These are phyloP conservation scores for Luscinia luscinia DNA, from an alignment of 2,797 vertebrate genomes.

Conservation along the genomic window DNA sequence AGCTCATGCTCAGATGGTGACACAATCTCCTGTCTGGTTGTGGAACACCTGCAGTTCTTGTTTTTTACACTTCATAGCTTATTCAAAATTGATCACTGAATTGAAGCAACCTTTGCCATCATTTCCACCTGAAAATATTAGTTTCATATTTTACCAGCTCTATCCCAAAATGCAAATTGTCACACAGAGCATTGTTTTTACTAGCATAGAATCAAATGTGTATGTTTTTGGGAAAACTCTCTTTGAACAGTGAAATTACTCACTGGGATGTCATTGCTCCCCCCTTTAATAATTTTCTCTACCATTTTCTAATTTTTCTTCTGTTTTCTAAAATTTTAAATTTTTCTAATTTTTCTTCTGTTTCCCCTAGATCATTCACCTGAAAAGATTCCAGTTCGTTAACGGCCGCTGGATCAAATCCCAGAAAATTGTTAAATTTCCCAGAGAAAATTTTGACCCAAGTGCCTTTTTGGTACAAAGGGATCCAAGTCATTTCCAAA, in stretches of 20 bases:
- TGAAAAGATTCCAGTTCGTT: conserved; percentile 98
- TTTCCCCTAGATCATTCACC: conserved; percentile 90
- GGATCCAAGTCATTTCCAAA: conserved; percentile 83
- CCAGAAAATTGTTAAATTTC: conserved; percentile 99
- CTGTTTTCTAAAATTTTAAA: no score
- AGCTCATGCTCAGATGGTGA: neutral
- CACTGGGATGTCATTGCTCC: neutral
- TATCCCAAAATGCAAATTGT: neutral
- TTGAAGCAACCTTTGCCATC: neutral
- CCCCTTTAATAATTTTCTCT: neutral
- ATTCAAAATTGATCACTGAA: neutral
- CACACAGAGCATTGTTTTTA: neutral
- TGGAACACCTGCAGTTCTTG: neutral
- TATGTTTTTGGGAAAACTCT: neutral
- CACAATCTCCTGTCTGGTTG: neutral
- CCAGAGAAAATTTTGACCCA: conserved; percentile 91
- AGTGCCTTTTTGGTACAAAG: conserved; percentile 94
- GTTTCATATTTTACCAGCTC: neutral
- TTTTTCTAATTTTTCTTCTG: neutral
- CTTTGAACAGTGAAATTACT: neutral
- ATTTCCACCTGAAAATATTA: neutral
- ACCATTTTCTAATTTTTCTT: neutral
- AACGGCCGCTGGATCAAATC: conserved; percentile 99
- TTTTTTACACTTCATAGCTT: neutral
- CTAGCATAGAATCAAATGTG: neutral